Conservation (phyloP, 1,140 invertebrate species). For the Drosophila cardini region DNA sequence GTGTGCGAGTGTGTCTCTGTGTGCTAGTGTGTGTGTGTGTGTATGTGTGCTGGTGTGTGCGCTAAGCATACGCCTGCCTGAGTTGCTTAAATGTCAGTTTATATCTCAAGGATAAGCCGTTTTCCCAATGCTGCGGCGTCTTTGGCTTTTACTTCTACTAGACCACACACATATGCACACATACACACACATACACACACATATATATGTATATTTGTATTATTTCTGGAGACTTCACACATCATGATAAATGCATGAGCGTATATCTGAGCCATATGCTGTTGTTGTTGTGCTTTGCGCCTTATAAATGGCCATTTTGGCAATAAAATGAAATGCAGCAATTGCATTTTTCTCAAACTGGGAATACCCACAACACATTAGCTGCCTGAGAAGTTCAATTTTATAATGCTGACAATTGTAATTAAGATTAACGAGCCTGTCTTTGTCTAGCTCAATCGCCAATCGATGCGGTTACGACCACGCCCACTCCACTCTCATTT, state of each 20-base stretch:
- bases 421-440: conserved; percentile 41
- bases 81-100: conserved; percentile 83
- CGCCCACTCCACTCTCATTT: conserved; percentile 27
- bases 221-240: conserved; percentile 53
- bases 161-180: conserved; percentile 31
- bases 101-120: conserved; percentile 82
- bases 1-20: conserved; percentile 32
- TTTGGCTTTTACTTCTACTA: conserved; percentile 48
- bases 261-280: conserved; percentile 25
- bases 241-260: conserved; percentile 52
- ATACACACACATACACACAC: conserved; percentile 23
- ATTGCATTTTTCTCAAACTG: conserved; percentile 26
- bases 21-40: too few relatives aligned
- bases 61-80: conserved; percentile 77
- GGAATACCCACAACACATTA: background rate
- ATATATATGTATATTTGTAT: conserved; percentile 22
- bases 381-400: background rate
- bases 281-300: background rate
- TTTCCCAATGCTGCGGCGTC: conserved; percentile 68
- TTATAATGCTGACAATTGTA: conserved; percentile 13
- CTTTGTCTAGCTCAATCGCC: conserved; percentile 4
- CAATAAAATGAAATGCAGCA: conserved; percentile 23
- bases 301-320: conserved; percentile 19
- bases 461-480: conserved; percentile 21
- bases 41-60: conserved; percentile 13